These are phyloP conservation scores for Sinocyclocheilus rhinocerous DNA, from an alignment of 2,113 vertebrate genomes.

Conservation along the genomic window DNA sequence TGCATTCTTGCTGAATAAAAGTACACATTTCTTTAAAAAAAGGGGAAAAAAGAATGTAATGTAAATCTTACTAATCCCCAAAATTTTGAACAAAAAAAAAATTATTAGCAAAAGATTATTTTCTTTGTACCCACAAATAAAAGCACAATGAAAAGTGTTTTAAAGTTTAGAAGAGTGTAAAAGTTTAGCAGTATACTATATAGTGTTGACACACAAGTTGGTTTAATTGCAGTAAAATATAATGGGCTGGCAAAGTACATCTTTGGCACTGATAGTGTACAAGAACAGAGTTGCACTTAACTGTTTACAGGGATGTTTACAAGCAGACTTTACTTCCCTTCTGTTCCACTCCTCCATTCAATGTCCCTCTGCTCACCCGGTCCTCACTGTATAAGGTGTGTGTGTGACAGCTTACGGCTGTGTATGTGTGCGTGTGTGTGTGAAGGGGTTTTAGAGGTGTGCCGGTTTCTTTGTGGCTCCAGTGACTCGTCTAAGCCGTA, in stretches of 20 bases:
- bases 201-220: background rate
- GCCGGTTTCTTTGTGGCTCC: slow-evolving; percentile 30
- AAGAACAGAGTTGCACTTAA: background rate
- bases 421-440: background rate
- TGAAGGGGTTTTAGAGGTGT: slow-evolving; percentile 34
- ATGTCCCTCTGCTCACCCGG: background rate
- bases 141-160: background rate
- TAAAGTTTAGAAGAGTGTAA: background rate
- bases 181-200: background rate
- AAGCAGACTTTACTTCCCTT: background rate
- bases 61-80: no score
- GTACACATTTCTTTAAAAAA: no score
- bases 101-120: no score
- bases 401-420: slow-evolving; percentile 4
- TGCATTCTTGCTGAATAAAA: no score
- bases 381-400: background rate
- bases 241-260: background rate
- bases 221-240: background rate
- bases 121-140: no score
- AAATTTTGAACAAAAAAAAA: no score
- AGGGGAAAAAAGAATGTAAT: no score
- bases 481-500: slow-evolving; percentile 47
- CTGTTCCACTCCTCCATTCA: background rate
- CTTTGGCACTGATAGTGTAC: background rate
- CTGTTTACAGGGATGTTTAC: slow-evolving; percentile 14